Evolutionary conservation across 2,888 invertebrate species (phyloP).

Genomic region (Lochmaea capreae): DNA sequence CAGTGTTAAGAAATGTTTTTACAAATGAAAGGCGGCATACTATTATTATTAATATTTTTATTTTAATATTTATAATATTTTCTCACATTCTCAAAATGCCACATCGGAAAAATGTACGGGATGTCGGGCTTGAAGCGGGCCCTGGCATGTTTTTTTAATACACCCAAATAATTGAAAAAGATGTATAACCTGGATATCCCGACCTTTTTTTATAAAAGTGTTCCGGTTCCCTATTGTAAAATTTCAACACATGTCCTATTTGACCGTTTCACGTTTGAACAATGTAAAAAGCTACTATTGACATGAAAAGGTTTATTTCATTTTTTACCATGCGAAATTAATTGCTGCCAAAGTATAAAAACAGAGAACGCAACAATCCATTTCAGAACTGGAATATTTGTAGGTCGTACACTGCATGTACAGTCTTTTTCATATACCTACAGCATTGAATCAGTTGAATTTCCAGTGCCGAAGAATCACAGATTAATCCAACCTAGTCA

Average conservation of each 20-base stretch:
- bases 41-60: too few species aligned
- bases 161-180: not conserved
- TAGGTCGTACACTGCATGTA: not conserved
- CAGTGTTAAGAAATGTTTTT: too few species aligned
- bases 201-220: not conserved
- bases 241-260: not conserved
- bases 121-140: too few species aligned
- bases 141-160: too few species aligned
- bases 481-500: too few species aligned
- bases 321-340: not conserved
- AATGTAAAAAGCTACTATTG: not conserved
- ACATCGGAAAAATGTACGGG: too few species aligned
- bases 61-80: too few species aligned
- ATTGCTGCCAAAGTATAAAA: not conserved
- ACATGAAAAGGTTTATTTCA: not conserved
- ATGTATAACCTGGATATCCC: not conserved
- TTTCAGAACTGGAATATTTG: not conserved
- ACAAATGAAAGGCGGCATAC: too few species aligned
- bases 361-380: not conserved
- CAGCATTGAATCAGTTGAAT: not conserved
- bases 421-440: not conserved
- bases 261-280: not conserved
- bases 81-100: too few species aligned
- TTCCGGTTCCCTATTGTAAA: not conserved
- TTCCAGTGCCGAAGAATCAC: too few species aligned